These are phyloP conservation scores for Oxyteleia sp. DNA, from an alignment of 2,888 invertebrate species.

Conservation along the genomic window DNA sequence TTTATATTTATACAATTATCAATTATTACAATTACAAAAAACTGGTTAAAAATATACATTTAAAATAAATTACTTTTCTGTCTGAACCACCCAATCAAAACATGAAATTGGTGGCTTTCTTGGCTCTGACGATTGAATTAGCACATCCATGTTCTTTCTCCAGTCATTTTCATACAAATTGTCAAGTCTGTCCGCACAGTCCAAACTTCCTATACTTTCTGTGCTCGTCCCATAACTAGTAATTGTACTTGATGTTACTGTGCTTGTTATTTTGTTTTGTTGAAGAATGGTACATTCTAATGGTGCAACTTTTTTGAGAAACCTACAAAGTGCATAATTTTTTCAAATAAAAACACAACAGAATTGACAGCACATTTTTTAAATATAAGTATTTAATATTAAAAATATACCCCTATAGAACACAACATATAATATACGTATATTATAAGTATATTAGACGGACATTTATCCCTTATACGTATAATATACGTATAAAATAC, in stretches of 20 bases:
- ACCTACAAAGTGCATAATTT: too few relatives aligned
- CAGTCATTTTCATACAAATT: slow-evolving; percentile 89
- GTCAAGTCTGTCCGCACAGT: slow-evolving; percentile 85
- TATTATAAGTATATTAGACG: too few relatives aligned
- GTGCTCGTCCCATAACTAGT: not conserved
- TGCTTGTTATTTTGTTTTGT: slow-evolving; percentile 11
- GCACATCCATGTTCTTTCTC: slow-evolving; percentile 87
- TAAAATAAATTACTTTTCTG: slow-evolving; percentile 81
- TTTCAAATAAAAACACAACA: too few relatives aligned
- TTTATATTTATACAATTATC: too few relatives aligned
- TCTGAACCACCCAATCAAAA: slow-evolving; percentile 79
- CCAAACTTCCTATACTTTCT: slow-evolving; percentile 72
- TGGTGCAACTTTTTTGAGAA: slow-evolving; percentile 26
- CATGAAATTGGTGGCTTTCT: slow-evolving; percentile 72
- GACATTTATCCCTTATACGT: too few relatives aligned
- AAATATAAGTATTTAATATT: too few relatives aligned
- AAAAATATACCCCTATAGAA: too few relatives aligned
- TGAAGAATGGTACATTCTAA: slow-evolving; percentile 5
- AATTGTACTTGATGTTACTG: slow-evolving; percentile 1
- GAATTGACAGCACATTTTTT: too few relatives aligned
- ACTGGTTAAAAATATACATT: too few relatives aligned
- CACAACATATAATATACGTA: too few relatives aligned
- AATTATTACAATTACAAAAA: too few relatives aligned
- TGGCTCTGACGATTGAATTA: slow-evolving; percentile 79
- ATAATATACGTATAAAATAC: too few relatives aligned